Percentiles rank a stretch among this genome's conserved stretches.
phyloP scores from a whole-genome alignment of 2,113 vertebrate species.

The Pandion haliaetus region DNA sequence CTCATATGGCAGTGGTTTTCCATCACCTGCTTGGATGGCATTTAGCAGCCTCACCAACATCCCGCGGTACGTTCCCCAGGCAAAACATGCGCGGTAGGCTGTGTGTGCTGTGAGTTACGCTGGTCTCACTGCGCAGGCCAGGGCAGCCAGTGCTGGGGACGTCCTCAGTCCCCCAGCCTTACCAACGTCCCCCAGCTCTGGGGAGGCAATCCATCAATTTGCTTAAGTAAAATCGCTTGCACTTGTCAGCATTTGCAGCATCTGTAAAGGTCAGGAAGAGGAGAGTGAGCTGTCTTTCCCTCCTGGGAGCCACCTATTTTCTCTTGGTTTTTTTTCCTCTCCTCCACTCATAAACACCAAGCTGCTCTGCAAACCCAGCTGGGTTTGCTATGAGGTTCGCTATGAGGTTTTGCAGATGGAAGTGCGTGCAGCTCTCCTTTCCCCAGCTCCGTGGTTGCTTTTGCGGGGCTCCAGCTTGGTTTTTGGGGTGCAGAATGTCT shows the following conservation, averaged over 20 bases:
- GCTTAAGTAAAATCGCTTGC: neutral
- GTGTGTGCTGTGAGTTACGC: neutral
- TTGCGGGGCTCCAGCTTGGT: rapidly evolving
- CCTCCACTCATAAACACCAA: neutral
- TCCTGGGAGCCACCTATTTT: slow-evolving; percentile 4
- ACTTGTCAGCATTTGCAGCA: neutral
- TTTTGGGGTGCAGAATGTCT: neutral
- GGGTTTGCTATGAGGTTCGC: neutral
- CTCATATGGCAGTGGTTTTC: neutral
- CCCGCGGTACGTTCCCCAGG: rapidly evolving
- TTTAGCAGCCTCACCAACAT: neutral
- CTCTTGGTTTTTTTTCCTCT: neutral
- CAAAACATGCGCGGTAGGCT: rapidly evolving
- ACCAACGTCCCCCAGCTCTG: neutral
- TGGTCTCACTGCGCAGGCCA: rapidly evolving
- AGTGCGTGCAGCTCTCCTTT: rapidly evolving
- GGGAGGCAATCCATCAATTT: neutral
- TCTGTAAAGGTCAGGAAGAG: slow-evolving; percentile 17
- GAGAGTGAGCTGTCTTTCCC: neutral
- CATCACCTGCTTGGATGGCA: neutral
- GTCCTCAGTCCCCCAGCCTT: neutral
- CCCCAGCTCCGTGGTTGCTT: rapidly evolving
- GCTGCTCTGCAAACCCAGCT: neutral
- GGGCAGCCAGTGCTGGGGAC: rapidly evolving
- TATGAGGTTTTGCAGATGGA: neutral